Percentiles rank a stretch among this genome's conserved stretches.
These are phyloP conservation scores for Hydra vulgaris DNA, from an alignment of 30 jellyfish, hydroid and myxozoan species.

Conservation along the genomic window DNA sequence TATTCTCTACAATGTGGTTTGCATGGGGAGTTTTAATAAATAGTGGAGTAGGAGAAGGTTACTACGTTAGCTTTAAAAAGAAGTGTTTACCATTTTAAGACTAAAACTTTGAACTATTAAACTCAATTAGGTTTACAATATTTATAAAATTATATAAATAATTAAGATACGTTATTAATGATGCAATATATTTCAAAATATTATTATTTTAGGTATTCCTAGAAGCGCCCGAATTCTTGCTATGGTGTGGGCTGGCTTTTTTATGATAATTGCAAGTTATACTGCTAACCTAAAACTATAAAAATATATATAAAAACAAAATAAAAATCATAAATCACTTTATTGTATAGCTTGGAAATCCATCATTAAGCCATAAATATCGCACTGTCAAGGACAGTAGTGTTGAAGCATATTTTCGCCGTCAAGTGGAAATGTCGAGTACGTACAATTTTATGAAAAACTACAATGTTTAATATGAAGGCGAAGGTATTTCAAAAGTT, in stretches of 20 bases:
- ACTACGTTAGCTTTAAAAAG: too few species aligned
- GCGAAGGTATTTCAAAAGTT: constrained; percentile 56
- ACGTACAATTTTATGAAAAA: constrained; percentile 87
- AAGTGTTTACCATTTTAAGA: too few species aligned
- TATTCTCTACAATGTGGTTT: constrained; percentile 92
- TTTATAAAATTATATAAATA: too few species aligned
- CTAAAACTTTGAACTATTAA: too few species aligned
- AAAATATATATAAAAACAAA: too few species aligned
- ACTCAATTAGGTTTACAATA: not conserved
- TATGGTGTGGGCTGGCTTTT: constrained; percentile 96
- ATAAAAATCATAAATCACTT: too few species aligned
- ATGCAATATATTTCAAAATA: not conserved
- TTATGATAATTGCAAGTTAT: constrained; percentile 91
- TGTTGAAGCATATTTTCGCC: constrained; percentile 65
- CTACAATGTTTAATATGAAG: constrained; percentile 52
- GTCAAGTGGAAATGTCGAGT: constrained; percentile 76
- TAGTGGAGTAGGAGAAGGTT: constrained; percentile 97
- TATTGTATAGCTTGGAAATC: constrained; percentile 63
- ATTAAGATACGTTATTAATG: not conserved
- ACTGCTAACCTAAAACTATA: constrained; percentile 84
- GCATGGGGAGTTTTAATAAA: constrained; percentile 89
- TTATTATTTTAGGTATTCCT: constrained; percentile 59
- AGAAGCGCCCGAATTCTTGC: constrained; percentile 91
- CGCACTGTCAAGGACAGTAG: constrained; percentile 73
- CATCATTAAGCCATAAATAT: constrained; percentile 44